Evolutionary conservation across 2,888 invertebrate species (phyloP), one percentile per base, ranked within the genome.

Genomic region (Drosophila barbarae): DNA sequence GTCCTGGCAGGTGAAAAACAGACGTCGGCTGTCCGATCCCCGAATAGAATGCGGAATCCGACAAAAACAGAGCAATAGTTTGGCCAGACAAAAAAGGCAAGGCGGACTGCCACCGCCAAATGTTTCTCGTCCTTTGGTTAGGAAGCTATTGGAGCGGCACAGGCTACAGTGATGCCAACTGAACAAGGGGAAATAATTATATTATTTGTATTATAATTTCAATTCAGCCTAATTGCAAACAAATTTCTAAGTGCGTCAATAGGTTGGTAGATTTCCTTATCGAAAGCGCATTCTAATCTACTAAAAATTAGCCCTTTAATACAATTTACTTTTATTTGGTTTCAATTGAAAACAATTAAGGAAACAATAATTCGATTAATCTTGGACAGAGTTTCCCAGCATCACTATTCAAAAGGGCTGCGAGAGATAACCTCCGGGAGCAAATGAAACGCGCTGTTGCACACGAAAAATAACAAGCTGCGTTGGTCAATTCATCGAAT

Each of bases 401-500:
- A 57, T 28, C 58, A 28, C 59, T 38, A n/a, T 26, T 36, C 26
- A 9, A 30, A 26, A 13, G 32, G 15, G 12, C 13, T 38, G 52
- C 23, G 15, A 10, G 34, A 47, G 30, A 41, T 46, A 56, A 21
- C 68, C 51, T 65, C 47, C 47, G 53, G 54, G 56, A 66, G 74
- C 80, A 64, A 83, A 74, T 76, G 73, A 81, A 83, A 74, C 76
- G 84, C 74, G 70, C 84, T 84, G 81, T 69, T 81, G 78, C 84
- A 81, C 84, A 84, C 84, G 42, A 74, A 74, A 83, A 78, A 84
- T 80, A 84, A 80, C 79, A 80, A 81, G 81, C 69, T 71, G 74
- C 81, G 73, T 78, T 78, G 84, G 81, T 84, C 80, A 81, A 80
- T 83, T 76, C 81, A 76, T 81, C 80, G 80, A 83, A 83, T 80